Conservation (phyloP, 2,888 invertebrate genomes). For the Leptinotarsa juncta region DNA sequence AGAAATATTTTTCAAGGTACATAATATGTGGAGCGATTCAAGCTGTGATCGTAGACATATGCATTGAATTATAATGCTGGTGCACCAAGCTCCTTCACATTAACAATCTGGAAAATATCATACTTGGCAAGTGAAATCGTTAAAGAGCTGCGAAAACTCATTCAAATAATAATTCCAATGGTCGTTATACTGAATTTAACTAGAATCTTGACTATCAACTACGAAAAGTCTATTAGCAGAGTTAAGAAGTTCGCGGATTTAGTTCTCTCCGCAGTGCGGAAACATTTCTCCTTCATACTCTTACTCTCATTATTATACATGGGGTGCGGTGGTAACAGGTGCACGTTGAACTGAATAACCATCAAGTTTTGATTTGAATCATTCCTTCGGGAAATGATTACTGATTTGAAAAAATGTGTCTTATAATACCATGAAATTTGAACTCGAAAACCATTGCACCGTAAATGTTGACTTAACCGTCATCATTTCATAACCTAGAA, state of each 20-base stretch:
- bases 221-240: constrained; percentile 45
- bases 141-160: constrained; percentile 34
- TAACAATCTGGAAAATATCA: constrained; percentile 31
- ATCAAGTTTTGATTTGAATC: not conserved
- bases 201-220: constrained; percentile 44
- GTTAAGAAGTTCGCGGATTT: constrained; percentile 42
- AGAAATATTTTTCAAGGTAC: too few relatives aligned
- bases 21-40: too few relatives aligned
- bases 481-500: too few relatives aligned
- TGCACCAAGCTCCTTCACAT: not conserved
- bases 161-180: constrained; percentile 45
- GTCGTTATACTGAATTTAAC: constrained; percentile 46
- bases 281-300: constrained; percentile 32
- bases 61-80: not conserved
- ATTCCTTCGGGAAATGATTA: too few relatives aligned
- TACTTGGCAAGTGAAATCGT: constrained; percentile 29
- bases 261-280: constrained; percentile 41
- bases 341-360: not conserved
- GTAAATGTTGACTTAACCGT: too few relatives aligned
- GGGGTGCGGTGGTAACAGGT: not conserved
- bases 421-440: too few relatives aligned
- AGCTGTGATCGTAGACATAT: not conserved
- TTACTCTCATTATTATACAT: constrained; percentile 31
- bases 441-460: too few relatives aligned
- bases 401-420: too few relatives aligned